These are phyloP conservation scores for Apteryx mantelli DNA, from an alignment of 2,113 vertebrate species.

Conservation along the genomic window DNA sequence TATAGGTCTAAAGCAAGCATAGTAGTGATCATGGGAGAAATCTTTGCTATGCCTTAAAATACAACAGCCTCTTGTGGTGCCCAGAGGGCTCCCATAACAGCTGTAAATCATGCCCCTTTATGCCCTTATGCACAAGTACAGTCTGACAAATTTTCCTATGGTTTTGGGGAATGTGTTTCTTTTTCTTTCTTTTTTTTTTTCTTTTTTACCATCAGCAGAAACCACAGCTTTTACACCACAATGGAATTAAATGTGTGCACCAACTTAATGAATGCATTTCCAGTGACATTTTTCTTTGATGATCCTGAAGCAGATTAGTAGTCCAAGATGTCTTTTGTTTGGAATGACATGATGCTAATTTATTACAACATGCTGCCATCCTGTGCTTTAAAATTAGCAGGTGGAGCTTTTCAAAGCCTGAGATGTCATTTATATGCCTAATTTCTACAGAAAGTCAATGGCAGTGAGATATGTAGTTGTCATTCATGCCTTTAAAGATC, in stretches of 20 bases:
- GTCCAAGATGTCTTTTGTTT: conserved; percentile 58
- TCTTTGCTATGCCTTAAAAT: not conserved
- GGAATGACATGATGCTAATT: conserved; percentile 43
- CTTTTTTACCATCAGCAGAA: not conserved
- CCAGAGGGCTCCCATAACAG: not conserved
- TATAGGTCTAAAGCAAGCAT: not conserved
- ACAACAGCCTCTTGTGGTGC: not conserved
- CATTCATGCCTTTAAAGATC: not conserved
- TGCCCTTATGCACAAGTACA: not conserved
- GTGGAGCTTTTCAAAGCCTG: conserved; percentile 28
- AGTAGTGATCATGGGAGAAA: not conserved
- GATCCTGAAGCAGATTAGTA: conserved; percentile 16
- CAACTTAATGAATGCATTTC: conserved; percentile 15
- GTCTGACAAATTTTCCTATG: not conserved
- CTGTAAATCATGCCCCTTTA: not conserved
- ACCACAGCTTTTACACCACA: not conserved
- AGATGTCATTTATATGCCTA: conserved; percentile 36
- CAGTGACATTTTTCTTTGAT: conserved; percentile 45
- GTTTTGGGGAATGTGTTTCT: not conserved
- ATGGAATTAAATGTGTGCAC: not conserved
- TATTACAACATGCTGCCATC: not conserved
- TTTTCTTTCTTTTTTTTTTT: not conserved
- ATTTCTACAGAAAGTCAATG: not conserved
- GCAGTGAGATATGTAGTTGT: not conserved
- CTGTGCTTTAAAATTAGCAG: conserved; percentile 42